A percentile compares a stretch with the other conserved stretches of the same genome.
phyloP scores from a whole-genome alignment of 2,113 vertebrate genomes.

The Rhea americana region DNA sequence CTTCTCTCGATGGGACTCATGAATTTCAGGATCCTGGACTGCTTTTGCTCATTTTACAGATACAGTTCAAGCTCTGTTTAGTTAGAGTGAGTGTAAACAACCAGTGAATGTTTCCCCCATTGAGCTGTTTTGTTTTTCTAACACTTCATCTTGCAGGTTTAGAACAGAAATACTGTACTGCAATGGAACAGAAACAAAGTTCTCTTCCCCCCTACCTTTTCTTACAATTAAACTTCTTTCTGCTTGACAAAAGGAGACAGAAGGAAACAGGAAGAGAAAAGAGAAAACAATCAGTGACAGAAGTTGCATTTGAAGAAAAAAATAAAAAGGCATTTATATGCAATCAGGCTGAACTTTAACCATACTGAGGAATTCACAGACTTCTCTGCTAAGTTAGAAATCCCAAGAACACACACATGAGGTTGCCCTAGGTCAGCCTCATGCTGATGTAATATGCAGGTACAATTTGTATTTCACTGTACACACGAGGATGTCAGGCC shows the following conservation, averaged over 20 bases:
- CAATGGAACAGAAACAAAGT: not conserved
- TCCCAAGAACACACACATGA: not conserved
- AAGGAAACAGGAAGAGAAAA: not conserved
- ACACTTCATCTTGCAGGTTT: not conserved
- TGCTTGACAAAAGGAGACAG: not conserved
- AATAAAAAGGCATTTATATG: not conserved
- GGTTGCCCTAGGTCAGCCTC: not conserved
- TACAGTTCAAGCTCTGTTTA: not conserved
- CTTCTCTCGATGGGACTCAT: fast-evolving
- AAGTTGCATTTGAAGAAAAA: not conserved
- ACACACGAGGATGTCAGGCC: not conserved
- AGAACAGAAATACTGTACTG: not conserved
- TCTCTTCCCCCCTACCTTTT: not conserved
- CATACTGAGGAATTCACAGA: not conserved
- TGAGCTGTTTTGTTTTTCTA: not conserved
- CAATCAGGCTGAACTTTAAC: not conserved
- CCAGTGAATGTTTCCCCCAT: not conserved
- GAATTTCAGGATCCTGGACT: not conserved
- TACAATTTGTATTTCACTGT: not conserved
- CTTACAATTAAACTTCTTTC: not conserved
- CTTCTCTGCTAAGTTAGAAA: not conserved
- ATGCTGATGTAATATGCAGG: not conserved
- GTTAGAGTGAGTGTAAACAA: not conserved
- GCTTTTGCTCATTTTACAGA: not conserved
- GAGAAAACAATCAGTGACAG: not conserved